Evolutionary conservation across 2,113 vertebrate species (phyloP).

Genomic region (Colistium nudipinnis): DNA sequence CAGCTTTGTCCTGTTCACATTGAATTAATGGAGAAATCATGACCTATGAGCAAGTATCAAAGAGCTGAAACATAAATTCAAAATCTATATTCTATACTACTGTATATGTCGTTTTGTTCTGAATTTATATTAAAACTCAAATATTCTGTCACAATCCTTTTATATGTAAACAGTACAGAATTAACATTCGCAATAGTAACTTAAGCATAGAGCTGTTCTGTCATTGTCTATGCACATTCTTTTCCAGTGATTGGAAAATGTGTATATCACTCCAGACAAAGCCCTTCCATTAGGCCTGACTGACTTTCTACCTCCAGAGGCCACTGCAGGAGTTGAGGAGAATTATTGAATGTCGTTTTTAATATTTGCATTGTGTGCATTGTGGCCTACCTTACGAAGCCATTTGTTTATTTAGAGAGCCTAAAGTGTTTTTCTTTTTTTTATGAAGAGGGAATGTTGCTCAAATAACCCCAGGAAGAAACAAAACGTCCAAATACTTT

Average conservation of each 20-base stretch:
- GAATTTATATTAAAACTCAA: not conserved
- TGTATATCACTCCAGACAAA: slow-evolving; percentile 40
- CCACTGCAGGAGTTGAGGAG: slow-evolving; percentile 17
- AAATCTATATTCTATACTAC: not conserved
- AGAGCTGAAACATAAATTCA: not conserved
- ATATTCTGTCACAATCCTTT: not conserved
- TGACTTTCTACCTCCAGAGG: slow-evolving; percentile 21
- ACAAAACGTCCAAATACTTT: no score
- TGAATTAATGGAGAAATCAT: no score
- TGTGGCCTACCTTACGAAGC: not conserved
- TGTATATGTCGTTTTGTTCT: no score
- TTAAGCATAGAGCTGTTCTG: no score
- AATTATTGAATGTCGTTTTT: not conserved
- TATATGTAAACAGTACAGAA: no score
- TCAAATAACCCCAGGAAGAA: not conserved
- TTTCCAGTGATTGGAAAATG: slow-evolving; percentile 28
- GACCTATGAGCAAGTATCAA: not conserved
- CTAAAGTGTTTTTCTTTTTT: no score
- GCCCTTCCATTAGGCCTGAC: slow-evolving; percentile 48
- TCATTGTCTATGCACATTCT: not conserved
- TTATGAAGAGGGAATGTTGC: not conserved
- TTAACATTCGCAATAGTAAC: no score
- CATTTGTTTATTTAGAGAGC: no score
- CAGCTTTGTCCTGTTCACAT: no score
- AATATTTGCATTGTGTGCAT: not conserved